Evolutionary conservation across 1,140 invertebrate genomes (phyloP), one percentile per base, ranked within the genome.

Genomic region (Holotrichia oblita): DNA sequence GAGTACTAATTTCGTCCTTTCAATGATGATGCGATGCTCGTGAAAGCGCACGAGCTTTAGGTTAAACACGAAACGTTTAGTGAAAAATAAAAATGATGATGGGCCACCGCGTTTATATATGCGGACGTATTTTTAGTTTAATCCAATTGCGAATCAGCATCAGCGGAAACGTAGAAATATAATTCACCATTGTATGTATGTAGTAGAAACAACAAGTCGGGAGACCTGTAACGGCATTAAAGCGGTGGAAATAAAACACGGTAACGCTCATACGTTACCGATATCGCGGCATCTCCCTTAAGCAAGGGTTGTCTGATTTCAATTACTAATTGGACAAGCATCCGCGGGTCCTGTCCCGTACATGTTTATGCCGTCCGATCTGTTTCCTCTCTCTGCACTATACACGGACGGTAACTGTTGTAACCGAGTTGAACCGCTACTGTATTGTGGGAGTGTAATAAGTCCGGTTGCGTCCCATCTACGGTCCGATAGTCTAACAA

Each of bases 321-420:
- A 81, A 81, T 81, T 81, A 81, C 80, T 81, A 81, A 81, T 81
- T 81, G 80, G 80, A 81, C 77, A 79, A 74, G 44, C 80, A 79
- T 81, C 79, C 78, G 76, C 40, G 61, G 61, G 75, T 24, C 73
- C 73, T 78, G 77, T 75, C 79, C 73, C 73, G 44, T 27, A 9
- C 27, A 76, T 76, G 75, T 76, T 76, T 76, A 76, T 76, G 75
- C 75, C 75, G 48, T 76, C 42, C 48, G 75, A 76, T 76, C 73
- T 10, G 48, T 17, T 6, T 14, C 48, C 48, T 14, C 48, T 14
- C 14, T n/a, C n/a, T 17, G 48, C 6, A 55, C 48, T 17, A 17
- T 55, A 2, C 27, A n/a, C n/a, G n/a, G n/a, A n/a, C n/a, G n/a
- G n/a, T n/a, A n/a, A n/a, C n/a, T n/a, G 27, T 34, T 34, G 27